Conservation (phyloP, 2,113 vertebrate species). For the Burhinus oedicnemus region DNA sequence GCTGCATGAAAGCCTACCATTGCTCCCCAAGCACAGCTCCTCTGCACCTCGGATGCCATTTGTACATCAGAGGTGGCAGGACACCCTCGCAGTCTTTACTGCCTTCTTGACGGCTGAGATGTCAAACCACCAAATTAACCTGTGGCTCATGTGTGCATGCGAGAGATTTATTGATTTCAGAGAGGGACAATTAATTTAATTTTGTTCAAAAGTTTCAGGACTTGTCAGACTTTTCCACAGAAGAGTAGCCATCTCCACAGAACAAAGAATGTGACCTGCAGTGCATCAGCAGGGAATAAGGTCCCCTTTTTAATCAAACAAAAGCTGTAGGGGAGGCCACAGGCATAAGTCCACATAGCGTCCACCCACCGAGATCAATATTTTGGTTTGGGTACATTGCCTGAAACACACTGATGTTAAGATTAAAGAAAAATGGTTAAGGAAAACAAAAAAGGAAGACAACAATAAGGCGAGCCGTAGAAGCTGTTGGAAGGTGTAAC, state of each 20-base stretch:
- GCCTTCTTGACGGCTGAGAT: background rate
- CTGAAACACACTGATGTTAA: background rate
- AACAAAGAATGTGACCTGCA: background rate
- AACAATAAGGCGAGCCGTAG: background rate
- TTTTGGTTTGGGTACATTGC: background rate
- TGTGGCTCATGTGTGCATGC: accelerated
- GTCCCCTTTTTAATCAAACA: background rate
- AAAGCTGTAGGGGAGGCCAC: background rate
- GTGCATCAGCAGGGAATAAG: background rate
- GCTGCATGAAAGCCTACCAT: background rate
- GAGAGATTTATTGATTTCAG: background rate
- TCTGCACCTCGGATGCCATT: background rate
- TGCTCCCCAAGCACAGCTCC: background rate
- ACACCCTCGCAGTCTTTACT: background rate
- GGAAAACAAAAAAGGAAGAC: background rate
- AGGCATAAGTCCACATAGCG: accelerated
- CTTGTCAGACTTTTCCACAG: background rate
- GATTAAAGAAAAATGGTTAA: background rate
- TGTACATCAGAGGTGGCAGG: background rate
- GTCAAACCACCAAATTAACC: background rate
- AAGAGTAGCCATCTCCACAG: background rate
- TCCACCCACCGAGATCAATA: background rate
- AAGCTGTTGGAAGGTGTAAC: background rate
- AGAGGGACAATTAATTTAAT: background rate
- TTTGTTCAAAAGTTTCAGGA: background rate